A percentile compares a stretch with the other conserved stretches of the same genome.
These are phyloP conservation scores for Paraescarpia echinospica DNA, from an alignment of 1,140 invertebrate species.

Conservation along the genomic window DNA sequence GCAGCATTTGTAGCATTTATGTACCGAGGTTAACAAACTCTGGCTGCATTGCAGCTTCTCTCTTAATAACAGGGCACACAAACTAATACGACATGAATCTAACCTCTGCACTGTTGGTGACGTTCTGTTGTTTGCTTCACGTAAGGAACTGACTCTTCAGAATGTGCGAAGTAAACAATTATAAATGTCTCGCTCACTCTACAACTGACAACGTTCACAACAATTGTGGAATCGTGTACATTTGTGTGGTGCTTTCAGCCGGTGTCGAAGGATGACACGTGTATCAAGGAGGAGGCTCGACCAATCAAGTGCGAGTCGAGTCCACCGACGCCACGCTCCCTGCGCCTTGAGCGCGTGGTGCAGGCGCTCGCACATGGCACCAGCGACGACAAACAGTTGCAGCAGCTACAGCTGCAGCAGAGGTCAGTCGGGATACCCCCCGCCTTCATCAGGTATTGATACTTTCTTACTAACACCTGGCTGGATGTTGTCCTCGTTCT, in stretches of 20 bases:
- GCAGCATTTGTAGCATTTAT: background rate
- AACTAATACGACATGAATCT: too few relatives aligned
- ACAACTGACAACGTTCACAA: background rate
- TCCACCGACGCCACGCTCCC: slow-evolving; percentile 81
- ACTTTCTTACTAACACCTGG: background rate
- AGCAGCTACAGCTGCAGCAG: slow-evolving; percentile 2
- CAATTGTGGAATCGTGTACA: background rate
- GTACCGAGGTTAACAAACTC: background rate
- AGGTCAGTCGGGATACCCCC: slow-evolving; percentile 15
- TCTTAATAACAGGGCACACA: background rate
- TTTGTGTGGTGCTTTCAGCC: background rate
- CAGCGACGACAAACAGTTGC: slow-evolving; percentile 70
- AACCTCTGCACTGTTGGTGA: background rate
- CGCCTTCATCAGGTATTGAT: slow-evolving; percentile 9
- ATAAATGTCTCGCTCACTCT: background rate
- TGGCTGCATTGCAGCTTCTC: background rate
- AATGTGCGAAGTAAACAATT: background rate
- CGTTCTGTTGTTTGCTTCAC: background rate
- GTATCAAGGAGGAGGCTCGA: slow-evolving; percentile 1
- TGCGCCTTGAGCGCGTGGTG: slow-evolving; percentile 78
- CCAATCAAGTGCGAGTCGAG: slow-evolving; percentile 61
- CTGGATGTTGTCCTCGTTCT: background rate
- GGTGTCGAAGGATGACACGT: slow-evolving; percentile 15
- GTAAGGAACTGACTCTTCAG: background rate
- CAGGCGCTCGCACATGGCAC: slow-evolving; percentile 83